These are phyloP conservation scores for Toxostoma redivivum DNA, from an alignment of 2,113 vertebrate species.

Conservation along the genomic window DNA sequence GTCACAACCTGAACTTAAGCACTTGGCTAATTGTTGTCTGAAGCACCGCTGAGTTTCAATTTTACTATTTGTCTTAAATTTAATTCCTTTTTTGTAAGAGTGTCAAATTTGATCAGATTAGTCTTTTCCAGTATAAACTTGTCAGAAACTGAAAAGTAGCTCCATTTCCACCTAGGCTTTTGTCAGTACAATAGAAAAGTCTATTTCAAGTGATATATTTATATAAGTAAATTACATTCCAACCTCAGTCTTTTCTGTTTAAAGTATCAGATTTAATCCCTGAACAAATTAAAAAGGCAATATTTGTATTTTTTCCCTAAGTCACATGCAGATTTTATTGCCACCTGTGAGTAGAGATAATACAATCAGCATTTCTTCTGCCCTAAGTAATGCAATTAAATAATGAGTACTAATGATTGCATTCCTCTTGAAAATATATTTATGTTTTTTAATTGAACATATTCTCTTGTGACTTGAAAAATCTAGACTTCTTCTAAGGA, in stretches of 20 bases:
- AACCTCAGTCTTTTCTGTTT: not conserved
- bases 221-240: not conserved
- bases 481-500: not conserved
- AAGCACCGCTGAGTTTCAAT: not conserved
- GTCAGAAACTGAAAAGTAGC: not conserved
- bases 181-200: not conserved
- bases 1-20: not conserved
- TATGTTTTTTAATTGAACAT: not conserved
- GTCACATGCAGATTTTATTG: not conserved
- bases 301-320: not conserved
- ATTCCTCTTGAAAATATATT: not conserved
- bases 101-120: not conserved
- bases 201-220: not conserved
- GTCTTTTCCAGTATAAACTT: not conserved
- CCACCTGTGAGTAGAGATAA: not conserved
- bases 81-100: not conserved
- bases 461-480: not conserved
- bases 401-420: not conserved
- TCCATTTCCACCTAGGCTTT: not conserved
- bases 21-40: not conserved
- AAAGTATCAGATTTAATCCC: not conserved
- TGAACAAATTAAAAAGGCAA: not conserved
- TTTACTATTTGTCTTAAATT: constrained; percentile 1
- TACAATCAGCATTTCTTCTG: not conserved
- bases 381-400: not conserved